These are phyloP conservation scores for Oncopodura yosiiana DNA, from an alignment of 1,140 invertebrate species.

Conservation along the genomic window DNA sequence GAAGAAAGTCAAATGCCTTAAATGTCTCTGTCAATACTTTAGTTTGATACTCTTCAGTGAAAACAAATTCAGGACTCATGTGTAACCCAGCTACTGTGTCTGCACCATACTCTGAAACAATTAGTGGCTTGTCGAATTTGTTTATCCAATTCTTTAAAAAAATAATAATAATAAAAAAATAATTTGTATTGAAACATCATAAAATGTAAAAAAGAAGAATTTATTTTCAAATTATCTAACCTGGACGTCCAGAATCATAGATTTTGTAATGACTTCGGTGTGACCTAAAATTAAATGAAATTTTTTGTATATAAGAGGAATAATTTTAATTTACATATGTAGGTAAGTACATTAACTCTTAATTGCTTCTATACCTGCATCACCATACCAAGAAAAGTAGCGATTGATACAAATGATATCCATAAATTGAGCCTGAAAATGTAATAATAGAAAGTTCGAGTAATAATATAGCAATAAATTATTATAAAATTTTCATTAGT, in stretches of 20 bases:
- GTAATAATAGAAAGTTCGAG: too few species aligned
- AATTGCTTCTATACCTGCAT: constrained; percentile 42
- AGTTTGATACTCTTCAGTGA: constrained; percentile 55
- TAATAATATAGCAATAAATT: too few species aligned
- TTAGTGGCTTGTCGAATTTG: constrained; percentile 47
- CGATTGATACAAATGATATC: constrained; percentile 54
- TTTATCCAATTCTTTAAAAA: constrained; percentile 45
- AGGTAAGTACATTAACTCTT: constrained; percentile 40
- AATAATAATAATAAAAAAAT: too few species aligned
- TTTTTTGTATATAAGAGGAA: too few species aligned
- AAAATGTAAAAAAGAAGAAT: too few species aligned
- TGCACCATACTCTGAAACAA: constrained; percentile 56
- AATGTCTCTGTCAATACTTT: constrained; percentile 49
- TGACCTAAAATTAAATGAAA: constrained; percentile 34
- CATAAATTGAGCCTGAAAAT: constrained; percentile 43
- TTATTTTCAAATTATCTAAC: too few species aligned
- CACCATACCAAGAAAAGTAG: constrained; percentile 54
- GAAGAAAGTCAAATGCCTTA: constrained; percentile 48
- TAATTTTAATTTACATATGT: too few species aligned
- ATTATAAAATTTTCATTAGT: too few species aligned
- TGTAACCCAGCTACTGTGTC: constrained; percentile 51
- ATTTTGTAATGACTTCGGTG: constrained; percentile 45
- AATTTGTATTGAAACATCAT: constrained; percentile 43
- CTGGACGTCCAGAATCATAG: constrained; percentile 27
- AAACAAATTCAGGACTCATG: constrained; percentile 44